phyloP scores from a whole-genome alignment of 2,113 vertebrate species.

The Macrotus californicus region DNA sequence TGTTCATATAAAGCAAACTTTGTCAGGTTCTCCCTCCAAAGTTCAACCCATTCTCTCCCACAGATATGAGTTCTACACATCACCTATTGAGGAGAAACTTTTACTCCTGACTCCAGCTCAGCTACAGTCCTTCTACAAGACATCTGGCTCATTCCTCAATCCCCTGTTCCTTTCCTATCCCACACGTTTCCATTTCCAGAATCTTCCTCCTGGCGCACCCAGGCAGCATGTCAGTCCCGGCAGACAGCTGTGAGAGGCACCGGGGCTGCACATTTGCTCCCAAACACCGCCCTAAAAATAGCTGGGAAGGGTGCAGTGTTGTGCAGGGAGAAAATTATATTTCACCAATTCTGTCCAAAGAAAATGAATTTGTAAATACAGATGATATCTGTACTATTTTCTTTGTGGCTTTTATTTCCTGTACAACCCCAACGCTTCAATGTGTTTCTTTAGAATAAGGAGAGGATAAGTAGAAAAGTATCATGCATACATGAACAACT shows the following conservation, averaged over 20 bases:
- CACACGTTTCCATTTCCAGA: neutral
- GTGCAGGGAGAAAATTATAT: neutral
- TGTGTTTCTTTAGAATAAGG: neutral
- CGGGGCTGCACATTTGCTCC: rapidly evolving
- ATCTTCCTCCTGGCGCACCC: too few relatives aligned
- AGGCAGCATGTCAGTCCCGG: rapidly evolving
- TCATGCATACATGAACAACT: neutral
- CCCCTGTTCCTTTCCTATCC: neutral
- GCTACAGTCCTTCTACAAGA: neutral
- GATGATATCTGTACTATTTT: neutral
- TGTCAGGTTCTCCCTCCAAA: neutral
- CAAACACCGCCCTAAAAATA: neutral
- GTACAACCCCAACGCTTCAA: neutral
- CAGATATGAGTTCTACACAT: neutral
- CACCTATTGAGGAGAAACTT: neutral
- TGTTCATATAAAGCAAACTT: neutral
- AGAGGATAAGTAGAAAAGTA: neutral
- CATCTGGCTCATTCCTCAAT: neutral
- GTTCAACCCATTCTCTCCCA: neutral
- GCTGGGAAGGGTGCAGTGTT: neutral
- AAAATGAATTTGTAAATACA: neutral
- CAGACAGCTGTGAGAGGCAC: neutral
- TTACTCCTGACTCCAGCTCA: neutral
- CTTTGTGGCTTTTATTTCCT: neutral
- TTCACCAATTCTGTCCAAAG: neutral